These are phyloP conservation scores for Apis florea DNA, from an alignment of 1,140 invertebrate genomes.

Conservation along the genomic window DNA sequence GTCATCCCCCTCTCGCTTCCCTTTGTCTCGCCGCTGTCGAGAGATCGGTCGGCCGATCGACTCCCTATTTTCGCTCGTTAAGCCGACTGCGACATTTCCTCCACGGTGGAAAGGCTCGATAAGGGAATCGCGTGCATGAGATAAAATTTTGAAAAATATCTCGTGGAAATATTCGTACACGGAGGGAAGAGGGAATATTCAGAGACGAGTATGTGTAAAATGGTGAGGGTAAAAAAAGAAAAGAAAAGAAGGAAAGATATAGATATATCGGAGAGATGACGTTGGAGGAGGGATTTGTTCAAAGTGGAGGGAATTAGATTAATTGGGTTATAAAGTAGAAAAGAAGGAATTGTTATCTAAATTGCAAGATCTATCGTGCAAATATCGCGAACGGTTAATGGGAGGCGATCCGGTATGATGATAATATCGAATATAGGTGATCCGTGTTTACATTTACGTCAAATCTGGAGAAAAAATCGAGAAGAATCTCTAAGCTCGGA, in stretches of 20 bases:
- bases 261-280: too few relatives aligned
- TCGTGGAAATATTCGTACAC: not conserved
- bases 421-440: constrained; percentile 35
- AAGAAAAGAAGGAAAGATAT: too few relatives aligned
- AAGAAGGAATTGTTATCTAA: constrained; percentile 1
- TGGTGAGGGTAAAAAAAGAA: too few relatives aligned
- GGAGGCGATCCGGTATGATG: constrained; percentile 46
- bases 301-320: not conserved
- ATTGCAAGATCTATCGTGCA: not conserved
- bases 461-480: constrained; percentile 28
- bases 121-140: too few relatives aligned
- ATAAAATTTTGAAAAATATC: not conserved
- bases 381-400: constrained; percentile 22
- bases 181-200: too few relatives aligned
- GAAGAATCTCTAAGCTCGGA: constrained; percentile 3
- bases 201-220: too few relatives aligned
- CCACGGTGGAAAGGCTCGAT: constrained; percentile 14
- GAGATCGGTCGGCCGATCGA: constrained; percentile 37
- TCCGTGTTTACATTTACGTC: not conserved
- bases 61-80: constrained; percentile 44
- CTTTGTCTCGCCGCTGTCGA: constrained; percentile 14
- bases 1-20: not conserved
- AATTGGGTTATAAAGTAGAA: not conserved
- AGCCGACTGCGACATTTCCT: constrained; percentile 29
- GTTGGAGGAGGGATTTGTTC: too few relatives aligned